A percentile compares a stretch with the other conserved stretches of the same genome.
These are phyloP conservation scores for Chymomyza fuscimana DNA, from an alignment of 2,888 invertebrate species.

Conservation along the genomic window DNA sequence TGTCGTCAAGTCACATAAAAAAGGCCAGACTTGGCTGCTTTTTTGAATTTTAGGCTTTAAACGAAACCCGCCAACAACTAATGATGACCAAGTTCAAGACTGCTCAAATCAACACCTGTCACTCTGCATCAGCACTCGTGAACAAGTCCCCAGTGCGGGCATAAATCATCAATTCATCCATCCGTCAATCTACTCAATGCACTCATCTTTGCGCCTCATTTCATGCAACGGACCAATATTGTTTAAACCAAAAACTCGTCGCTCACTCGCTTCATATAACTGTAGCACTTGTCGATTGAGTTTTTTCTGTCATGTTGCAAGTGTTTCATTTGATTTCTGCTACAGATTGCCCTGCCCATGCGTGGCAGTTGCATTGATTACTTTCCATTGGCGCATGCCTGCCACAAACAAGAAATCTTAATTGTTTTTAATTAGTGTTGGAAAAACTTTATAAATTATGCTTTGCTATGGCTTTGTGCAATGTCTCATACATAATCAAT, in stretches of 20 bases:
- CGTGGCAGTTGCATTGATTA: slow-evolving; percentile 15
- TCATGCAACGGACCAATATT: slow-evolving; percentile 4
- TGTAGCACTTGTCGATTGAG: slow-evolving; percentile 47
- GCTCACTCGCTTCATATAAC: slow-evolving; percentile 35
- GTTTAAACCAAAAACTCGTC: not conserved
- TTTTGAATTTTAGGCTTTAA: slow-evolving; percentile 20
- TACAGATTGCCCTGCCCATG: not conserved
- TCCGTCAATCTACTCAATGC: not conserved
- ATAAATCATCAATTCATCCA: slow-evolving; percentile 26
- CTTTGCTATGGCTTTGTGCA: not conserved
- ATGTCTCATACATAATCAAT: not conserved
- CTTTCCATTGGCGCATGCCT: slow-evolving; percentile 44
- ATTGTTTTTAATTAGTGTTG: slow-evolving; percentile 29
- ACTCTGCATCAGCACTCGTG: slow-evolving; percentile 19
- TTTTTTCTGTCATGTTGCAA: slow-evolving; percentile 23
- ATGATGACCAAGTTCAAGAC: slow-evolving; percentile 3
- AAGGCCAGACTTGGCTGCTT: slow-evolving; percentile 21
- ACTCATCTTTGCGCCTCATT: not conserved
- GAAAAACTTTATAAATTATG: not conserved
- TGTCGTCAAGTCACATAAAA: slow-evolving; percentile 23
- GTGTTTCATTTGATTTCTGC: not conserved
- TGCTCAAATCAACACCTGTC: slow-evolving; percentile 31
- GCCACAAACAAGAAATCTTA: slow-evolving; percentile 24
- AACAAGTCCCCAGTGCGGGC: slow-evolving; percentile 18
- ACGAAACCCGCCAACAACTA: slow-evolving; percentile 36